Conservation (phyloP, 2,888 invertebrate genomes). For the Orthonychiurus folsomi region DNA sequence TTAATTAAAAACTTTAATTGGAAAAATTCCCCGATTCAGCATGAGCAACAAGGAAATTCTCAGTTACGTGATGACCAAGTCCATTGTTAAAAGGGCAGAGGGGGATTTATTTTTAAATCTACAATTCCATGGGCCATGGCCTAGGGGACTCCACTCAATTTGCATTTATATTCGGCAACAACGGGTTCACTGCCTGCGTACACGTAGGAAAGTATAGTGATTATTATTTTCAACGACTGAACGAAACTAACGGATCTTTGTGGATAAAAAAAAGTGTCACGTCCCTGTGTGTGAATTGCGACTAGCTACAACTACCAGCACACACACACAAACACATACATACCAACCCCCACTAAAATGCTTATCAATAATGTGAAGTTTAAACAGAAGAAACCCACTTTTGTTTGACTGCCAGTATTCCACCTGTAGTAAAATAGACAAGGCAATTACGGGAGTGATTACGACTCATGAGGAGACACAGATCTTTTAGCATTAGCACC, state of each 20-base stretch:
- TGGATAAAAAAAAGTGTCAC: neutral
- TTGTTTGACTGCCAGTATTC: neutral
- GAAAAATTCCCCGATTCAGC: neutral
- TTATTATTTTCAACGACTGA: neutral
- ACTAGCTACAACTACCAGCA: no score
- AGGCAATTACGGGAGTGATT: no score
- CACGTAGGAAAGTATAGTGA: neutral
- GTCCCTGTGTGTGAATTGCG: no score
- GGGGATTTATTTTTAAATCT: no score
- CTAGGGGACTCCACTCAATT: no score
- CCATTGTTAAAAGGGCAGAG: neutral
- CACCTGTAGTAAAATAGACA: no score
- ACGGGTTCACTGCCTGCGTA: no score
- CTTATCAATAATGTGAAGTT: constrained; percentile 1
- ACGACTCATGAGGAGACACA: neutral
- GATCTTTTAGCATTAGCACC: neutral
- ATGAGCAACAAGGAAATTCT: neutral
- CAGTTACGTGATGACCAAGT: neutral
- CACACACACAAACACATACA: neutral
- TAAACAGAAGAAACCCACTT: neutral
- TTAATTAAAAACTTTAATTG: neutral
- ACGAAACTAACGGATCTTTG: neutral
- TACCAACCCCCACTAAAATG: neutral
- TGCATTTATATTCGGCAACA: no score
- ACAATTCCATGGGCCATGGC: no score